Evolutionary conservation across 1,140 invertebrate species (phyloP).

Genomic region (Drosophila funebris): DNA sequence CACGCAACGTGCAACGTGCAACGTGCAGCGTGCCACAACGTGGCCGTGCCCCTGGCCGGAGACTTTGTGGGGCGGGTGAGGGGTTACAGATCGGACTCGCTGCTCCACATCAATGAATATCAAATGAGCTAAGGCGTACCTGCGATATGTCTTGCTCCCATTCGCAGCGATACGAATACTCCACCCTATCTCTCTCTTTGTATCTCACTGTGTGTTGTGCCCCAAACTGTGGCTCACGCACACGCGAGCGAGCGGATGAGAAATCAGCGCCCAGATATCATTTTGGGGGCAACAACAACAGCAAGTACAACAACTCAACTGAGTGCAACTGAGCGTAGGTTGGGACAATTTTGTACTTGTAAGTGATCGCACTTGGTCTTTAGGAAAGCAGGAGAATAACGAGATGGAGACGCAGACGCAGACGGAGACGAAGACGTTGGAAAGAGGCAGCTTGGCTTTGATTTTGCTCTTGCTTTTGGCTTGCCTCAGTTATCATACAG

Average conservation of each 20-base stretch:
- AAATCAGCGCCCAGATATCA: slow-evolving; percentile 56
- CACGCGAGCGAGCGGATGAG: slow-evolving; percentile 53
- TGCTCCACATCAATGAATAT: slow-evolving; percentile 79
- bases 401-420: not conserved
- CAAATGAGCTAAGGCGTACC: slow-evolving; percentile 72
- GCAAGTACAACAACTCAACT: slow-evolving; percentile 1
- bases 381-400: not conserved
- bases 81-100: slow-evolving; percentile 38
- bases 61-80: not conserved
- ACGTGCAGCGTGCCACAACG: slow-evolving; percentile 10
- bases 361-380: slow-evolving; percentile 72
- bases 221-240: slow-evolving; percentile 51
- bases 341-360: slow-evolving; percentile 79
- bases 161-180: slow-evolving; percentile 46
- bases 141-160: slow-evolving; percentile 73
- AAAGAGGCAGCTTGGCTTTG: slow-evolving; percentile 21
- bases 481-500: not conserved
- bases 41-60: slow-evolving; percentile 47
- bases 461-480: slow-evolving; percentile 36
- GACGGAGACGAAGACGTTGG: no score
- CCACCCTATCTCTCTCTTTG: slow-evolving; percentile 31
- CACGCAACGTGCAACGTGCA: slow-evolving; percentile 4
- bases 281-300: slow-evolving; percentile 27
- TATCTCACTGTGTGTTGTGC: slow-evolving; percentile 20
- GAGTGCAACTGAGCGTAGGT: slow-evolving; percentile 65